Evolutionary conservation across 1,140 invertebrate genomes (phyloP), one percentile per base, ranked within the genome.

Genomic region (Drosophila azteca): DNA sequence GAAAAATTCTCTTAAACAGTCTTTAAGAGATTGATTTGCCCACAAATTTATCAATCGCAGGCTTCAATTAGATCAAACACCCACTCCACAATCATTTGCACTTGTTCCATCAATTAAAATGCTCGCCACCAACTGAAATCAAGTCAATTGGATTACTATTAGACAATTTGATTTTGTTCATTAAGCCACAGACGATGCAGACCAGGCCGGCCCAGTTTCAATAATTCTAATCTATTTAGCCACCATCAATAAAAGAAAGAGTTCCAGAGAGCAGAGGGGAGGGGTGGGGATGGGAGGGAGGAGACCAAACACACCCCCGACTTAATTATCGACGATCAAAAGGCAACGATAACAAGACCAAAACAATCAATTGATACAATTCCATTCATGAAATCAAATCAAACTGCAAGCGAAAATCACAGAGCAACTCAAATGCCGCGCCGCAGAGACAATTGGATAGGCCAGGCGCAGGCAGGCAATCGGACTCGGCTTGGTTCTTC

Each of bases 301-400:
- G 31, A 39, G n/a, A 41, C 13, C 35, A 55, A 17, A 81, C 75
- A 79, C 78, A 67, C 83, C 79, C 83, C 79, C 75, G 50, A 79
- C 82, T 88, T 87, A 88, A 87, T 88, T 87, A 87, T 85, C 69
- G 78, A 53, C 66, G 82, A 87, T 85, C 78, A 59, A 85, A 87
- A 87, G 82, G 82, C 82, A 82, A 75, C 82, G 78, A 78, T 85
- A 85, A 85, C 82, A 87, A 85, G 69, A 78, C 78, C 82, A 82
- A 85, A 85, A 87, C 82, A 87, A 82, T 87, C 82, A 87, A 87
- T 87, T 87, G 83, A 87, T 88, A 87, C 82, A 87, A 87, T 87
- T 87, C 57, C 83, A 87, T 87, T 87, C 83, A 87, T 87, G 52
- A 88, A 87, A 88, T 87, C 82, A 79, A 77, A 88, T 85, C 82